Evolutionary conservation across 2,113 vertebrate species (phyloP), one percentile per base, ranked within the genome.

Genomic region (Thalassoma bifasciatum): DNA sequence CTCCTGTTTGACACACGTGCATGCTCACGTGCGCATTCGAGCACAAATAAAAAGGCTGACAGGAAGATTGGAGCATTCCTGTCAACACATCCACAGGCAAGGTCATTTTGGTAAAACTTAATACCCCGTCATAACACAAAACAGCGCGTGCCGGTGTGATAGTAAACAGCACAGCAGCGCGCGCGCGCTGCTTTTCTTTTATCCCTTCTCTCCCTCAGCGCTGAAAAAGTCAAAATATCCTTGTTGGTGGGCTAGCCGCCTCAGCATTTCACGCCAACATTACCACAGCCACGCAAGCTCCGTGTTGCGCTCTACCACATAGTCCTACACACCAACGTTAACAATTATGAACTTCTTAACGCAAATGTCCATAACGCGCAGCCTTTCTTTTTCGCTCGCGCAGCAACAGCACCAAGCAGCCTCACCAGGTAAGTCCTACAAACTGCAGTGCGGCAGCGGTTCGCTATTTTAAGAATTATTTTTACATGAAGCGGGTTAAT

Each of bases 381-480:
- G 63, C 36, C 23, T 26, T 42, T 17, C 0, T n/a, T 12, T n/a
- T 17, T 22, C 30, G 58, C 42, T 16, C 77, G 49, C 82, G 54
- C 66, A 50, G 49, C 51, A 54, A 42, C 73, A 67, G 58, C 70
- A 47, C 38, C 75, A 71, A 69, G 64, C 80, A 44, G 40, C 74
- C 71, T 74, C 72, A 52, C 54, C 79, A 52, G 73, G 21, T 66
- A 77, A 81, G 64, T 81, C 68, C 60, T 26, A 37, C 78, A 79
- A 92, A 90, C 92, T 93, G 92, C 92, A 93, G 85, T 93, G 92
- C 92, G 91, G 92, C 92, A 92, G 83, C 83, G 34, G 47, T 79
- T 83, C 77, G 78, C 87, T 87, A 85, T 90, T 92, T 92, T 86
- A 89, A 83, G 76, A 82, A 81, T 87, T 26, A 59, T 84, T 85